phyloP scores from a whole-genome alignment of 2,113 vertebrate genomes.

The Vulpes lagopus region DNA sequence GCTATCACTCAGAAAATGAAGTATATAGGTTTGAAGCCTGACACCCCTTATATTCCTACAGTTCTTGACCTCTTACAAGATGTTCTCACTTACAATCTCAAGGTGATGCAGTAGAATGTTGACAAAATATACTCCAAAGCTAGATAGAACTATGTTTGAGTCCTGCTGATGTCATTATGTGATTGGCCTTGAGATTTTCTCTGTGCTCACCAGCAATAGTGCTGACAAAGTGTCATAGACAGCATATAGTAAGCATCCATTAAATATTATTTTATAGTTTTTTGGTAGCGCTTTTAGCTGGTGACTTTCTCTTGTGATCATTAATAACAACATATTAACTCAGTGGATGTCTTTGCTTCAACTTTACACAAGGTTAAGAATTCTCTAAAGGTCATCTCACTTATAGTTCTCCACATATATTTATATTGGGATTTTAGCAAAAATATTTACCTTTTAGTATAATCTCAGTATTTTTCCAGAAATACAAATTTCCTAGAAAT shows the following conservation, averaged over 20 bases:
- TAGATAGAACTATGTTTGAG: background rate
- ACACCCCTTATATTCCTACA: background rate
- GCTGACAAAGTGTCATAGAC: background rate
- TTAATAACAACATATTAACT: background rate
- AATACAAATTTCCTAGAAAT: background rate
- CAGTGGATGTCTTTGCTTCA: background rate
- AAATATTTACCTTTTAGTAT: background rate
- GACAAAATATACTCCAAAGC: background rate
- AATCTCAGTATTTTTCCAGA: background rate
- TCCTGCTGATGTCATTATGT: background rate
- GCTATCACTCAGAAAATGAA: conserved; percentile 5
- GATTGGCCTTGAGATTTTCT: background rate
- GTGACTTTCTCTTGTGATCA: background rate
- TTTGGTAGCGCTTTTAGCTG: background rate
- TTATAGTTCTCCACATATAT: background rate
- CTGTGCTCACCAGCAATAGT: background rate
- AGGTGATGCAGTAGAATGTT: background rate
- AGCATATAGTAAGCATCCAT: background rate
- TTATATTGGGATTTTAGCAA: background rate
- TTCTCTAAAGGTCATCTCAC: background rate
- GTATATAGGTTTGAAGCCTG: background rate
- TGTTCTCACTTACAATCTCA: background rate
- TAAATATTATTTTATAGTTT: background rate
- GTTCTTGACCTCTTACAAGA: background rate
- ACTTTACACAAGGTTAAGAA: background rate